phyloP scores from a whole-genome alignment of 2,888 invertebrate genomes.

The Drymonia ruficornis region DNA sequence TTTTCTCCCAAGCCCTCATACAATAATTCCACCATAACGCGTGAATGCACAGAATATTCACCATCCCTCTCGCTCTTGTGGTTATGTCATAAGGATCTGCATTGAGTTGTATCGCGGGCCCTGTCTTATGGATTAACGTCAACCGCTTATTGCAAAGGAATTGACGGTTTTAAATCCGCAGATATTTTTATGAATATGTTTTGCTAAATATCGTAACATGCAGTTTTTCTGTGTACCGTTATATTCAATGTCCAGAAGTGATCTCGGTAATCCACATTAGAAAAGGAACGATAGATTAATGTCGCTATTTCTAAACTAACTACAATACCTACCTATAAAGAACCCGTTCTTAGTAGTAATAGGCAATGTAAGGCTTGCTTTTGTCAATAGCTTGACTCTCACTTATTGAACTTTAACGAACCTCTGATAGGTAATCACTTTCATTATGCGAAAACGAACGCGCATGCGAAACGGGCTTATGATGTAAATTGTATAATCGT shows the following conservation, averaged over 20 bases:
- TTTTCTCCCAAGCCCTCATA: slow-evolving; percentile 53
- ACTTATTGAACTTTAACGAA: too few species aligned
- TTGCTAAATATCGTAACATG: neutral
- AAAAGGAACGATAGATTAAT: too few species aligned
- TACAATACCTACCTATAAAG: too few species aligned
- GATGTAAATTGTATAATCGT: too few species aligned
- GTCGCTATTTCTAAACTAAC: too few species aligned
- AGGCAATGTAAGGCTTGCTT: too few species aligned
- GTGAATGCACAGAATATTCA: slow-evolving; percentile 80
- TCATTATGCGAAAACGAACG: too few species aligned
- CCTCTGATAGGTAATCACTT: too few species aligned
- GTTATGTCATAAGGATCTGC: slow-evolving; percentile 62
- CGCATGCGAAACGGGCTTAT: too few species aligned
- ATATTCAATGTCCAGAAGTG: neutral
- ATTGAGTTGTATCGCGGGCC: slow-evolving; percentile 64
- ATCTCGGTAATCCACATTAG: neutral
- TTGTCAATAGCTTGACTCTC: too few species aligned
- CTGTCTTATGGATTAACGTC: slow-evolving; percentile 75
- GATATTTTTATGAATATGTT: slow-evolving; percentile 60
- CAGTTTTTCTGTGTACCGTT: neutral
- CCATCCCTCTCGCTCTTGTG: slow-evolving; percentile 72
- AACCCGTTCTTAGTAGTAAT: too few species aligned
- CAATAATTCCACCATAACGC: slow-evolving; percentile 79
- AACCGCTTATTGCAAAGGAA: slow-evolving; percentile 75
- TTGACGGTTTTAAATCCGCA: slow-evolving; percentile 68